Conservation (phyloP, 2,888 invertebrate species). For the Liposcelis brunnea region DNA sequence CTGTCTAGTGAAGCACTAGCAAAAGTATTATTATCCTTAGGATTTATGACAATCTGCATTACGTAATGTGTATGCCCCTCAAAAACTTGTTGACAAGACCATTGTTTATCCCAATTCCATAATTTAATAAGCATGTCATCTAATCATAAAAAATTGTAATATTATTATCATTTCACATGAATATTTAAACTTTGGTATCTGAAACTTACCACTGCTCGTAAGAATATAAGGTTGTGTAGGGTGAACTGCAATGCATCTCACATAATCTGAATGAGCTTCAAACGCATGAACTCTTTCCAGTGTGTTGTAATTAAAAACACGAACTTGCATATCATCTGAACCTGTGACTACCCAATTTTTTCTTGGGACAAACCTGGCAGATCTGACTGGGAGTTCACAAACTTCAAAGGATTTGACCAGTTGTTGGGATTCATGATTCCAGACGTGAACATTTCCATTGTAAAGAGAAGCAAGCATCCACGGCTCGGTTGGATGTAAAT, state of each 20-base stretch:
- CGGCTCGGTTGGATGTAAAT: slow-evolving; percentile 92
- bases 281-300: slow-evolving; percentile 87
- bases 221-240: slow-evolving; percentile 94
- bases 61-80: slow-evolving; percentile 99
- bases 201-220: slow-evolving; percentile 76
- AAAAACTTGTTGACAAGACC: slow-evolving; percentile 96
- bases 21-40: slow-evolving; percentile 99
- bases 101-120: slow-evolving; percentile 99
- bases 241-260: slow-evolving; percentile 89
- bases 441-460: slow-evolving; percentile 98
- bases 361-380: slow-evolving; percentile 87
- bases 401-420: slow-evolving; percentile 81
- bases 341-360: slow-evolving; percentile 99
- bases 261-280: slow-evolving; percentile 98
- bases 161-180: too few relatives aligned
- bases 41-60: slow-evolving; percentile 98
- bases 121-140: slow-evolving; percentile 97
- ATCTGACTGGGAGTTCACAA: slow-evolving; percentile 56
- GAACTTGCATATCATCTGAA: slow-evolving; percentile 88
- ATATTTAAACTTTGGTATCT: too few relatives aligned
- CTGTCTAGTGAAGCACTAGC: slow-evolving; percentile 97
- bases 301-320: slow-evolving; percentile 98
- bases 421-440: slow-evolving; percentile 94
- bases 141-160: slow-evolving; percentile 25
- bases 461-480: slow-evolving; percentile 98